A percentile compares a stretch with the other conserved stretches of the same genome.
These are phyloP conservation scores for Sebastes flavidus DNA, from an alignment of 2,797 vertebrate genomes.

Conservation along the genomic window DNA sequence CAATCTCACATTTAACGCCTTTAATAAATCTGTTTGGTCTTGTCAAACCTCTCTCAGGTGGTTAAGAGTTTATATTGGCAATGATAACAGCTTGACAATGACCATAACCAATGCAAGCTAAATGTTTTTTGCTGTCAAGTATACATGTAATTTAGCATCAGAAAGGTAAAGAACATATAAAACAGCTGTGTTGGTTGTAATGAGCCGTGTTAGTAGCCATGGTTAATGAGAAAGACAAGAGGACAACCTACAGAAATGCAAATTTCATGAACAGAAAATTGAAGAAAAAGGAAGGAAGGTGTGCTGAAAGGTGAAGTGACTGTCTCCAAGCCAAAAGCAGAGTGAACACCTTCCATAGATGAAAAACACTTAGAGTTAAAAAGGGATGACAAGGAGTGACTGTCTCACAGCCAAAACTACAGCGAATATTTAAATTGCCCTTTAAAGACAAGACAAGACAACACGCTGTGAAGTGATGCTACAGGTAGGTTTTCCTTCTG, in stretches of 20 bases:
- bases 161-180: not conserved
- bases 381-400: slow-evolving; percentile 20
- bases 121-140: not conserved
- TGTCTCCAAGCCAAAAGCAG: not conserved
- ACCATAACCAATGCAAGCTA: not conserved
- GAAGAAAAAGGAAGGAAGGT: not conserved
- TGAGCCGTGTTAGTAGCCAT: not conserved
- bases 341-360: slow-evolving; percentile 20
- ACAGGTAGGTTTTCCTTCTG: not conserved
- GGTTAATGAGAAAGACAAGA: not conserved
- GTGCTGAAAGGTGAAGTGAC: not conserved
- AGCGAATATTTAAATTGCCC: slow-evolving; percentile 3
- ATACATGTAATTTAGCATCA: not conserved
- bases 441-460: slow-evolving; percentile 20
- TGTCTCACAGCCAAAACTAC: slow-evolving; percentile 11
- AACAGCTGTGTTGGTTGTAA: not conserved
- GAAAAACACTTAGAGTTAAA: slow-evolving; percentile 40
- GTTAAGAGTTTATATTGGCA: slow-evolving; percentile 5
- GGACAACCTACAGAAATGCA: not conserved
- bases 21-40: not conserved
- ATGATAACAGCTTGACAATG: not conserved
- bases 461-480: not conserved
- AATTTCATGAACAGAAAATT: slow-evolving; percentile 2
- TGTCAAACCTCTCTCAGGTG: slow-evolving; percentile 4
- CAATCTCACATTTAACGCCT: no score